Conservation (phyloP, 2,797 vertebrate genomes). For the Enteromius argenteus region DNA sequence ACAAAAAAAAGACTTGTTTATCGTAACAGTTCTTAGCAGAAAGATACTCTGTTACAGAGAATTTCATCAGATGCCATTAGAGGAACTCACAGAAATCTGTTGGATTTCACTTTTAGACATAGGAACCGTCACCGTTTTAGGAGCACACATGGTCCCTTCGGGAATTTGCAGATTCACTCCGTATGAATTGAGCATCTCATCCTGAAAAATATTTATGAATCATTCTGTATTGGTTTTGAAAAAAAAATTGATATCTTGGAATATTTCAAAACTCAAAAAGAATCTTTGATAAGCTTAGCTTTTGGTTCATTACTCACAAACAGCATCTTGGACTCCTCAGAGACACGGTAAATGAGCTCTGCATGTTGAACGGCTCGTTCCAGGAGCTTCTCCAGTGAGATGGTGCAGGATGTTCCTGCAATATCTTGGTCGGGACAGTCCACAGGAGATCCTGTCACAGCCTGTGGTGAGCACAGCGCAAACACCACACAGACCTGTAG, state of each 20-base stretch:
- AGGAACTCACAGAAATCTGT: conserved; percentile 61
- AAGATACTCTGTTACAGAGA: not conserved
- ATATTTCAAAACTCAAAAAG: not conserved
- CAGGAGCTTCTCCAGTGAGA: conserved; percentile 67
- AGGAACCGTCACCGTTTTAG: conserved; percentile 47
- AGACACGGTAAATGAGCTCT: conserved; percentile 63
- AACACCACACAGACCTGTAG: conserved; percentile 54
- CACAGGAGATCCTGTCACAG: conserved; percentile 32
- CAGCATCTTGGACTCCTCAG: conserved; percentile 62
- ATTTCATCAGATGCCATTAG: conserved; percentile 17
- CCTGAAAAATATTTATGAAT: conserved; percentile 48
- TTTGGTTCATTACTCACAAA: conserved; percentile 59
- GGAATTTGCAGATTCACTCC: conserved; percentile 36
- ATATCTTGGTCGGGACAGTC: conserved; percentile 52
- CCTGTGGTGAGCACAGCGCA: conserved; percentile 52
- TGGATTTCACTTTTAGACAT: conserved; percentile 62
- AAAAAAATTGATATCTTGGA: not conserved
- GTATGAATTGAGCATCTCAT: conserved; percentile 60
- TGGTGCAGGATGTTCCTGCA: conserved; percentile 45
- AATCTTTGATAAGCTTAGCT: not conserved
- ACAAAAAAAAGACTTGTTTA: not conserved
- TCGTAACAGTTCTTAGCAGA: not conserved
- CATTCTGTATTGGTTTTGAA: not conserved
- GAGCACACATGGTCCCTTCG: conserved; percentile 52
- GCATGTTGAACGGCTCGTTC: conserved; percentile 64